Conservation (phyloP, 2,888 invertebrate species). For the Autographa gamma region DNA sequence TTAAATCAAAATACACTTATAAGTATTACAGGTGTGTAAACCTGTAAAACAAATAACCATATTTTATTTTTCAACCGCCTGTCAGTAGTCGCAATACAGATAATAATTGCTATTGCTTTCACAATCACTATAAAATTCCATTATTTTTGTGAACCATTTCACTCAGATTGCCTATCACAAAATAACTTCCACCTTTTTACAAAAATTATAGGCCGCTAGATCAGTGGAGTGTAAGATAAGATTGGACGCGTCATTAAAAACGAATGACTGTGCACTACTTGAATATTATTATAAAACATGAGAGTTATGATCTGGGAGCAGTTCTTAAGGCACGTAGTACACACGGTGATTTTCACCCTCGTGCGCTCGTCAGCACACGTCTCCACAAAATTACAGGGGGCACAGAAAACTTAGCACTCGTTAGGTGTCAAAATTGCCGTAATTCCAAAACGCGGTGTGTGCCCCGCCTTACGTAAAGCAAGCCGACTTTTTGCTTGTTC, state of each 20-base stretch:
- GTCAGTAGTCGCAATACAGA: background rate
- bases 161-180: slow-evolving; percentile 47
- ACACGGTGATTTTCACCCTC: slow-evolving; percentile 66
- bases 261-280: slow-evolving; percentile 80
- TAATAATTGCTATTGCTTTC: slow-evolving; percentile 3
- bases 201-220: slow-evolving; percentile 81
- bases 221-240: slow-evolving; percentile 68
- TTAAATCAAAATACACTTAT: too few species aligned
- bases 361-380: slow-evolving; percentile 75
- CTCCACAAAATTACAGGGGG: slow-evolving; percentile 81
- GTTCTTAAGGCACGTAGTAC: slow-evolving; percentile 72
- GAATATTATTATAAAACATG: slow-evolving; percentile 83
- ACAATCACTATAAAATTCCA: slow-evolving; percentile 13
- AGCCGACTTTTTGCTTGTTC: slow-evolving; percentile 84
- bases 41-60: background rate
- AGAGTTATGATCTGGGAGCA: slow-evolving; percentile 77
- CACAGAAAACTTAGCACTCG: slow-evolving; percentile 84
- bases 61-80: background rate
- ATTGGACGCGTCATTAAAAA: slow-evolving; percentile 82
- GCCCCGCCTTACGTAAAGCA: slow-evolving; percentile 82
- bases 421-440: slow-evolving; percentile 89
- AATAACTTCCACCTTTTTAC: slow-evolving; percentile 64
- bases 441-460: slow-evolving; percentile 79
- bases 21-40: too few species aligned
- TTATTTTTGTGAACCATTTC: slow-evolving; percentile 14